Percentiles rank a stretch among this genome's conserved stretches.
phyloP scores from a whole-genome alignment of 2,113 vertebrate genomes.

The Lamprotornis superbus region DNA sequence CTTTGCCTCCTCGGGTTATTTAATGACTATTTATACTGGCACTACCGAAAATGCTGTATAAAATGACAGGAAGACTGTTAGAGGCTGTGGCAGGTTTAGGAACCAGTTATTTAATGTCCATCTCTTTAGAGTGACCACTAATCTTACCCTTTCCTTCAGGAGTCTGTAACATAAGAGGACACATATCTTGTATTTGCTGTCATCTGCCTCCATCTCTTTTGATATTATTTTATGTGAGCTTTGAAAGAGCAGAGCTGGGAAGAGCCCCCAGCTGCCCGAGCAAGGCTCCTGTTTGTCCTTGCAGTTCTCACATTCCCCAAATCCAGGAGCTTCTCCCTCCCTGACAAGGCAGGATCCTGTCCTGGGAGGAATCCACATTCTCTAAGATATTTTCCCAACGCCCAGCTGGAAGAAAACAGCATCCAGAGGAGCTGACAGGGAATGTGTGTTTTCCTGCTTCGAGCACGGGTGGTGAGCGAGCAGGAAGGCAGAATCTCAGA shows the following conservation, averaged over 20 bases:
- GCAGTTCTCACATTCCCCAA: neutral
- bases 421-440: rapidly evolving
- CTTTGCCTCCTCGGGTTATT: neutral
- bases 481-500: neutral
- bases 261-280: neutral
- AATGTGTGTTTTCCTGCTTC: rapidly evolving
- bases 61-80: neutral
- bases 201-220: neutral
- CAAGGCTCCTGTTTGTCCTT: neutral
- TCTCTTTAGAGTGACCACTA: neutral
- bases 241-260: neutral
- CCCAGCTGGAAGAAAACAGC: neutral
- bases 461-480: rapidly evolving
- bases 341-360: rapidly evolving
- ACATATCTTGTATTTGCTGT: rapidly evolving
- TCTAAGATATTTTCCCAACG: neutral
- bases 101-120: neutral
- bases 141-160: neutral
- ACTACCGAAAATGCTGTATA: neutral
- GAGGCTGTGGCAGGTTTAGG: neutral
- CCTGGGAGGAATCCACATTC: neutral
- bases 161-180: neutral
- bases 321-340: neutral
- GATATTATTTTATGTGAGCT: neutral
- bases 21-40: neutral